Base-by-base conservation (phyloP, 1,140 invertebrate genomes). In the Aphelinus atriplicis region DNA sequence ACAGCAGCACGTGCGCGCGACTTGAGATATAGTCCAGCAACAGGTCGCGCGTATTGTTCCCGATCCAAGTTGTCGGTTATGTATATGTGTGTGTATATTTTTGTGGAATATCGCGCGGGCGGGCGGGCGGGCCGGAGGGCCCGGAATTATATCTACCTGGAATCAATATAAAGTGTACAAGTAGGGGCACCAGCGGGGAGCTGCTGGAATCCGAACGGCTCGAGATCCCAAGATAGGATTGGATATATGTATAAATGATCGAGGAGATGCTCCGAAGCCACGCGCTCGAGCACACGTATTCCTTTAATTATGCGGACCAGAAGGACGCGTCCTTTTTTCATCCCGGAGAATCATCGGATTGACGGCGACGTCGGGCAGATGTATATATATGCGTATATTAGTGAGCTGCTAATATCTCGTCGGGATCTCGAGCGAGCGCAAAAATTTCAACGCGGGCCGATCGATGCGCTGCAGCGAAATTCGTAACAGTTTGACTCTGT, bases 181-280 rank as follows among this genome's bases (percentile, higher is more conserved):
- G 71, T 61, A 61, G 57, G 47, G 57, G 67, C 66, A 51, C 46
- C 60, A 43, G 65, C 51, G 3, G 2, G 47, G 66, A 58, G 63
- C 53, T 10, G 62, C 47, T 61, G 71, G 64, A 67, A 73, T 73
- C 68, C 72, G 64, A 75, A 75, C 65, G 66, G 73, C 57, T 69
- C 60, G 66, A 75, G 73, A 75, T 75, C 53, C 53, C 51, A 10
- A 62, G 73, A 75, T 75, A 69, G 66, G 73, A 75, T 75, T 69
- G 26, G 26, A 26, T 26, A 26, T 26, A 55, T 70, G 61, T 69
- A 69, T 75, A 75, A 64, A 75, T 69, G 73, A 75, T 75, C 73
- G 65, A 26, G 60, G 51, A 75, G 73, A 68, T 50, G 64, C 45
- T 53, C 72, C 26, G 26, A 26, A 26, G 57, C 10, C 48, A 53